A percentile compares a stretch with the other conserved stretches of the same genome.
phyloP scores from a whole-genome alignment of 2,113 vertebrate species.

The Myrmecobius fasciatus region DNA sequence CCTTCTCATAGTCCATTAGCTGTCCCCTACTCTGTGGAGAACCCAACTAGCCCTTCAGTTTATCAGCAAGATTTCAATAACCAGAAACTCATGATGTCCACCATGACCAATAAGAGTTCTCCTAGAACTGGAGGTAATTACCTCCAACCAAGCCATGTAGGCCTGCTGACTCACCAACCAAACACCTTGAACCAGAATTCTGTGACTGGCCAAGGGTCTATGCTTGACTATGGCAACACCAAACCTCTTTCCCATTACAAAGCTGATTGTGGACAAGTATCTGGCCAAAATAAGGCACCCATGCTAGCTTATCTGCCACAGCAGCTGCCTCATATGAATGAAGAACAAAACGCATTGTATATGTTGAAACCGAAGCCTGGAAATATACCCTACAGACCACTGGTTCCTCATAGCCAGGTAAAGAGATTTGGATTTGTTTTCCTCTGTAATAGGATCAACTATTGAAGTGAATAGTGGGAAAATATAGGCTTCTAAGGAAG shows the following conservation, averaged over 20 bases:
- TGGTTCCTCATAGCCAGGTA: conserved; percentile 91
- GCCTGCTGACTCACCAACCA: conserved; percentile 88
- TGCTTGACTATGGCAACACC: conserved; percentile 94
- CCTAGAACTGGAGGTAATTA: conserved; percentile 89
- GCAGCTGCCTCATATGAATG: conserved; percentile 85
- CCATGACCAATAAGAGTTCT: conserved; percentile 90
- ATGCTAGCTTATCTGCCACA: conserved; percentile 89
- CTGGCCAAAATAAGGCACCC: conserved; percentile 88
- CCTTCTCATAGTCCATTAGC: conserved; percentile 90
- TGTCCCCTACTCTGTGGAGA: conserved; percentile 90
- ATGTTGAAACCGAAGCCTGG: conserved; percentile 89
- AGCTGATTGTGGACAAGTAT: conserved; percentile 84
- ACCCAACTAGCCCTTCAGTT: conserved; percentile 91
- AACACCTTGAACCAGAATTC: conserved; percentile 85
- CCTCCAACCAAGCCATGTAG: conserved; percentile 84
- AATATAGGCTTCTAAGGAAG: neutral
- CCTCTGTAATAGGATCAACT: neutral
- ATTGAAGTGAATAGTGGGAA: neutral
- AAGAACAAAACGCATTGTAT: conserved; percentile 86
- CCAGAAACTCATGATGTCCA: conserved; percentile 91
- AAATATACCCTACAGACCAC: conserved; percentile 87
- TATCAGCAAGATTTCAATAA: conserved; percentile 91
- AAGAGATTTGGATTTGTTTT: conserved; percentile 7
- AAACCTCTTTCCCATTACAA: conserved; percentile 97
- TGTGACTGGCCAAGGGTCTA: conserved; percentile 82